Conservation (phyloP, 2,888 invertebrate genomes). For the Drosophila mimetica region DNA sequence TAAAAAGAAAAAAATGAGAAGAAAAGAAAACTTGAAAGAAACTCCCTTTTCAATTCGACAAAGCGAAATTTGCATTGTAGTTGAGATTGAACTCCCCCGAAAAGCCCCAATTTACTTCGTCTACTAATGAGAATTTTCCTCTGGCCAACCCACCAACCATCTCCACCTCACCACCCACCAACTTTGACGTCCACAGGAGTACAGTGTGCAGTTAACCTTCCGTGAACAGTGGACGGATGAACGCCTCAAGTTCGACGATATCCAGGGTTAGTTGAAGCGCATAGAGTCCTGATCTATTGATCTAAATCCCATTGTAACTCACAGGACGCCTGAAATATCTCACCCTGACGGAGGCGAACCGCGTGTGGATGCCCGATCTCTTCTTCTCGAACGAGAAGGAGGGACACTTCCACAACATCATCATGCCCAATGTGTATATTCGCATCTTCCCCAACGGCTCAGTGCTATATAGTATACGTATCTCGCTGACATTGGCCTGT, state of each 20-base stretch:
- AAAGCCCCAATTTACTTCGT: conserved; percentile 31
- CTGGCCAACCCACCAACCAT: conserved; percentile 27
- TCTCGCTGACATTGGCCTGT: conserved; percentile 97
- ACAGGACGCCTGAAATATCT: conserved; percentile 94
- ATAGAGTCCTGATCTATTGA: not conserved
- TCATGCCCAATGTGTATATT: conserved; percentile 99
- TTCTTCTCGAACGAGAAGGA: conserved; percentile 99
- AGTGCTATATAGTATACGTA: conserved; percentile 98
- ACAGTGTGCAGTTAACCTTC: conserved; percentile 98
- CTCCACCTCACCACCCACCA: conserved; percentile 9
- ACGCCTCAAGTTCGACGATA: conserved; percentile 94
- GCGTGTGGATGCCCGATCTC: conserved; percentile 99
- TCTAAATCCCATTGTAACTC: conserved; percentile 31
- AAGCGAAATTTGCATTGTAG: conserved; percentile 71
- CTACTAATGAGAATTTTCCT: conserved; percentile 50
- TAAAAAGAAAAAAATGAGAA: conserved; percentile 30
- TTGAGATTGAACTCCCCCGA: conserved; percentile 59
- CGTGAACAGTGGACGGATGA: conserved; percentile 99
- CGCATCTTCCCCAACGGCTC: conserved; percentile 97
- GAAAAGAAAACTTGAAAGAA: conserved; percentile 49
- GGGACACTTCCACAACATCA: conserved; percentile 98
- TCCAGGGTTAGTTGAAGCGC: conserved; percentile 88
- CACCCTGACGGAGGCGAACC: conserved; percentile 96
- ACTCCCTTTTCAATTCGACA: conserved; percentile 49
- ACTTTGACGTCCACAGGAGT: conserved; percentile 88